phyloP scores from a whole-genome alignment of 2,888 invertebrate genomes.

The Chloroclysta siterata region DNA sequence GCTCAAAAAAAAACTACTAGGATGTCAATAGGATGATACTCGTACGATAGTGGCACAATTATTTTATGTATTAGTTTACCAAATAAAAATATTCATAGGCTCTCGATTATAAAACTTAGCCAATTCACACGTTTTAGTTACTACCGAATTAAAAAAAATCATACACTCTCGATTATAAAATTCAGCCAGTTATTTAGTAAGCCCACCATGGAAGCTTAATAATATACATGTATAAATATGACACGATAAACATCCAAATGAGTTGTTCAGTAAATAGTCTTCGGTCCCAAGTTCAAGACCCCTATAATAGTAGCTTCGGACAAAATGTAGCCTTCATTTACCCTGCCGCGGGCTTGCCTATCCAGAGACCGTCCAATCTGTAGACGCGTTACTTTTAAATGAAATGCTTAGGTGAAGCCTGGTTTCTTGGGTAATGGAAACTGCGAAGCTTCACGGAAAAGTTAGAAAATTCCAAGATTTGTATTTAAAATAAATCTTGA shows the following conservation, averaged over 20 bases:
- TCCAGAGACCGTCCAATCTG: conserved; percentile 58
- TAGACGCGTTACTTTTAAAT: conserved; percentile 65
- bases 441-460: conserved; percentile 2
- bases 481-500: background rate
- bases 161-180: too few relatives aligned
- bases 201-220: too few relatives aligned
- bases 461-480: background rate
- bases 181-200: too few relatives aligned
- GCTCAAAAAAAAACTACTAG: too few relatives aligned
- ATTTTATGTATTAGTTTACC: too few relatives aligned
- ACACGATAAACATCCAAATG: conserved; percentile 49
- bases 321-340: conserved; percentile 67
- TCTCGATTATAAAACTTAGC: too few relatives aligned
- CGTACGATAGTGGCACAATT: too few relatives aligned
- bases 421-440: conserved; percentile 25
- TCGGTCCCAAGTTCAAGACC: conserved; percentile 56
- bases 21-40: too few relatives aligned
- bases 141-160: too few relatives aligned
- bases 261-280: conserved; percentile 53
- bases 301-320: conserved; percentile 63
- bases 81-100: too few relatives aligned
- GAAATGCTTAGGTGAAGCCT: conserved; percentile 53
- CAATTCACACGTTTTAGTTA: too few relatives aligned
- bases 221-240: conserved; percentile 1
- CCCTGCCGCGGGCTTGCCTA: conserved; percentile 50